phyloP scores from a whole-genome alignment of 2,797 vertebrate species.

The Triplophysa yarkandensis region DNA sequence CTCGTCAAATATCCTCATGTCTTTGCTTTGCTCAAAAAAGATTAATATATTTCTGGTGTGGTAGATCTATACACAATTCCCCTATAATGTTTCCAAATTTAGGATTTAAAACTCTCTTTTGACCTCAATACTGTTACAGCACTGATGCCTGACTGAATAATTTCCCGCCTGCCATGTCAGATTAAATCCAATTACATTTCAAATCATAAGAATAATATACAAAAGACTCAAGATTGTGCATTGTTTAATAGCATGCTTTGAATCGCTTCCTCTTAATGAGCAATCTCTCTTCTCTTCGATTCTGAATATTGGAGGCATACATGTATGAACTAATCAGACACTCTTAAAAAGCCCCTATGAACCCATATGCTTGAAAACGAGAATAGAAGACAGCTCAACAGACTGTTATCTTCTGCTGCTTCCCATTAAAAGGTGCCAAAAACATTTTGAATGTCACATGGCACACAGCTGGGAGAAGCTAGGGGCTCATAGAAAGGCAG shows the following conservation, averaged over 20 bases:
- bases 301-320: constrained; percentile 19
- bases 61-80: constrained; percentile 43
- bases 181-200: constrained; percentile 57
- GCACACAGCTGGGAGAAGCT: constrained; percentile 52
- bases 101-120: constrained; percentile 49
- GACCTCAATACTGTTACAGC: constrained; percentile 54
- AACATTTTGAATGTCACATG: constrained; percentile 45
- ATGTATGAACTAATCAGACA: constrained; percentile 29
- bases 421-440: constrained; percentile 60
- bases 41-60: constrained; percentile 49
- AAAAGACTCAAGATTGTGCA: constrained; percentile 19
- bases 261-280: constrained; percentile 23
- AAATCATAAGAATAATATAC: constrained; percentile 42
- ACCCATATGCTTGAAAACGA: constrained; percentile 13
- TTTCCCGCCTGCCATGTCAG: constrained; percentile 59
- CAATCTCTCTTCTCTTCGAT: constrained; percentile 10
- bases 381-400: constrained; percentile 29
- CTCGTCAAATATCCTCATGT: constrained; percentile 54
- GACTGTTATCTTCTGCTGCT: constrained; percentile 18
- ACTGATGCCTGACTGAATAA: constrained; percentile 55
- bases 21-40: constrained; percentile 43
- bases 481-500: constrained; percentile 36
- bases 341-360: constrained; percentile 2
- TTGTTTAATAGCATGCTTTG: constrained; percentile 34
- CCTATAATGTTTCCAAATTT: constrained; percentile 44